A percentile compares a stretch with the other conserved stretches of the same genome.
Conservation (phyloP, 2,888 invertebrate species). For the Gisinianus flammeolus region DNA sequence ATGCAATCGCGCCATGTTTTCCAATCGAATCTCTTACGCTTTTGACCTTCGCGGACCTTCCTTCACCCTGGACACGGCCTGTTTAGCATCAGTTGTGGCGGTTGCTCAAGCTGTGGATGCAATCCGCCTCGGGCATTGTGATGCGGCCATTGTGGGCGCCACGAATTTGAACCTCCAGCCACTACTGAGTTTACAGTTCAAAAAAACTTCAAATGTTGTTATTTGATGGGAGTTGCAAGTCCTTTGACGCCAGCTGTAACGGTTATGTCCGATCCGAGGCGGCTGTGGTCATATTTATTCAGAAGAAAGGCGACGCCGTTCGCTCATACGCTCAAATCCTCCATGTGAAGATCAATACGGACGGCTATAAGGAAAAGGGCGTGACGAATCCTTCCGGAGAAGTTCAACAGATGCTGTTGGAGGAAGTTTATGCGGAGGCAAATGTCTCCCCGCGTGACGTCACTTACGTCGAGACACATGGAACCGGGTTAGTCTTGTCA, state of each 20-base stretch:
- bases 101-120: neutral
- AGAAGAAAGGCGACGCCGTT: slow-evolving; percentile 80
- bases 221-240: neutral
- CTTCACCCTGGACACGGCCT: slow-evolving; percentile 10
- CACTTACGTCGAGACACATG: too few relatives aligned
- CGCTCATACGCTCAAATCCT: slow-evolving; percentile 85
- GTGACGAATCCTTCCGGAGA: too few relatives aligned
- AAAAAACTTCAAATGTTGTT: neutral
- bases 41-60: slow-evolving; percentile 21
- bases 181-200: neutral
- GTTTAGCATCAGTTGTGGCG: neutral
- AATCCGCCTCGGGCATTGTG: neutral
- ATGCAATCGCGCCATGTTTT: too few relatives aligned
- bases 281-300: slow-evolving; percentile 85
- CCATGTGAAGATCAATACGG: slow-evolving; percentile 88
- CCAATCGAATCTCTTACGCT: too few relatives aligned
- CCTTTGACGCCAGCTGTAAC: slow-evolving; percentile 80
- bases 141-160: slow-evolving; percentile 4
- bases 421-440: slow-evolving; percentile 83
- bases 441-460: slow-evolving; percentile 82
- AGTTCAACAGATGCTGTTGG: slow-evolving; percentile 73
- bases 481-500: slow-evolving; percentile 98
- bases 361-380: too few relatives aligned
- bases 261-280: too few relatives aligned
- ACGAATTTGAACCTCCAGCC: neutral